Evolutionary conservation across 2,888 invertebrate species (phyloP).

Genomic region (Brenthis hecate): DNA sequence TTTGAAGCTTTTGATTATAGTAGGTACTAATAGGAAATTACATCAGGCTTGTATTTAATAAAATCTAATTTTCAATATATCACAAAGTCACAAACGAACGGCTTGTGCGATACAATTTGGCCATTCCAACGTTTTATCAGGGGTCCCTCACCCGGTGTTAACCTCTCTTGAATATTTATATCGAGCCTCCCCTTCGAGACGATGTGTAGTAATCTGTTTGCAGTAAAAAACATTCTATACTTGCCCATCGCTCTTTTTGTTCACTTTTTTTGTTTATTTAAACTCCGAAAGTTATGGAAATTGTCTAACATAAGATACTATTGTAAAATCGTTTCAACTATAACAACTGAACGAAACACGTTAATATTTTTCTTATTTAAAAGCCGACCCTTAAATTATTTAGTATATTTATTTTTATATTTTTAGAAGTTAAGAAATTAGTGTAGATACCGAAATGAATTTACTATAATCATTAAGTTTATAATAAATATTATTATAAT

Average conservation of each 20-base stretch:
- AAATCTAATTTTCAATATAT: not conserved
- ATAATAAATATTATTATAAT: no score
- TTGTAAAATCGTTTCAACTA: not conserved
- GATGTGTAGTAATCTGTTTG: constrained; percentile 50
- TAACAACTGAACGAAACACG: not conserved
- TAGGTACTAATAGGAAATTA: no score
- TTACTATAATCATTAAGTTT: no score
- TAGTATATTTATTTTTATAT: no score
- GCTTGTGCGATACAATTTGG: constrained; percentile 26
- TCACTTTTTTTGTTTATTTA: constrained; percentile 21
- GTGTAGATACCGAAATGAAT: no score
- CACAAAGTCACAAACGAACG: constrained; percentile 26
- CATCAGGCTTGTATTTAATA: no score
- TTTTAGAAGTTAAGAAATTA: no score
- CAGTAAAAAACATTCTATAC: constrained; percentile 47
- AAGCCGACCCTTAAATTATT: no score
- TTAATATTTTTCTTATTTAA: no score
- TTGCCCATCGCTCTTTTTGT: constrained; percentile 15
- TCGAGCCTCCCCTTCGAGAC: constrained; percentile 43
- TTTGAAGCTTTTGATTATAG: no score
- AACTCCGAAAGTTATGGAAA: constrained; percentile 3
- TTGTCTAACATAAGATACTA: not conserved
- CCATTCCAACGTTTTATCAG: constrained; percentile 51
- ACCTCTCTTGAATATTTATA: constrained; percentile 70
- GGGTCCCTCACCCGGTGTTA: constrained; percentile 55